Base-by-base conservation (phyloP, 2,113 vertebrate genomes). In the Sylvilagus bachmani region DNA sequence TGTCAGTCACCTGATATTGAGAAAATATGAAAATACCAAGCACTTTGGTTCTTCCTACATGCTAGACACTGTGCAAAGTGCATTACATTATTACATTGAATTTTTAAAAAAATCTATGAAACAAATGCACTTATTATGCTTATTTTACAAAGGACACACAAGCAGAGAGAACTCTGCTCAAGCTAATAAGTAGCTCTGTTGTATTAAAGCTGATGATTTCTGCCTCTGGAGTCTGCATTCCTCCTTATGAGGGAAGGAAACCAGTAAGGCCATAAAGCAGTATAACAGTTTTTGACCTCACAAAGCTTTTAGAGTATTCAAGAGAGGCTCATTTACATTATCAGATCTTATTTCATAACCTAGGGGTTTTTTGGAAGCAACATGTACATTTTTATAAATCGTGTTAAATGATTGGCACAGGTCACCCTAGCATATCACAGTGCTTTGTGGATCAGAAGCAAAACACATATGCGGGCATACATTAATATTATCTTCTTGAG, bases 191-290 rank as follows among this genome's bases (percentile, higher is more conserved):
- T 73, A 69, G 22, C 19, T 69, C 51, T n/a, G 58, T 4, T 51
- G 2, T 12, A 31, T 11, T 25, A 13, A 24, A 29, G 61, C 36
- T 0, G 1, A 38, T 25, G 14, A 75, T n/a, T 38, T 90, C 58
- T 21, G 6, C 29, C n/a, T 31, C 44, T 2, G 0, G 14, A 51
- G 8, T 9, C 36, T 70, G 2, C 21, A 33, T 8, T 44, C 16
- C 21, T 58, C 38, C 27, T 22, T 11, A 21, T 16, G 22, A 64
- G 1, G 1, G 0, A 3, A 8, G 61, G 24, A 22, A 77, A 58
- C 5, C 17, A 73, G 10, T 11, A 51, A 38, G 85, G 12, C 25
- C 66, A 12, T 31, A 19, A 3, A 91, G 19, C n/a, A n/a, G 11
- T 70, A 51, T 31, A 2, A 6, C 14, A 51, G 13, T 24, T 77